Evolutionary conservation across 2,888 invertebrate species (phyloP).

Genomic region (Diplolepis rosae): DNA sequence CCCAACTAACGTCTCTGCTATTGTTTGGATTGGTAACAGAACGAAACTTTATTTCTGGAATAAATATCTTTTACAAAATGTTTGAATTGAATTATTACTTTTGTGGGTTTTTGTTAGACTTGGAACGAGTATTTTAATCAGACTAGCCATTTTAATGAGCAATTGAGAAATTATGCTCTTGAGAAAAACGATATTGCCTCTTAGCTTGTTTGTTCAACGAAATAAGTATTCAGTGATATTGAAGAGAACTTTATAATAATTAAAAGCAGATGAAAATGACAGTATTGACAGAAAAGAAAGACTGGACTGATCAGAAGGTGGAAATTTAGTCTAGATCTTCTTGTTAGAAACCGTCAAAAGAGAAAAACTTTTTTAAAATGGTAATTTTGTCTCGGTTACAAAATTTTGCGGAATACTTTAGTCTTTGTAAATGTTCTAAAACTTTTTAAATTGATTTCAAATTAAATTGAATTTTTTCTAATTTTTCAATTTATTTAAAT

Average conservation of each 20-base stretch:
- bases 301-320: not conserved
- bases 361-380: no score
- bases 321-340: not conserved
- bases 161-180: constrained; percentile 11
- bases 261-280: not conserved
- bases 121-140: constrained; percentile 22
- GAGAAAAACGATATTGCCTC: not conserved
- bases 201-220: constrained; percentile 5
- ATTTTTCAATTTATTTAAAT: no score
- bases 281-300: not conserved
- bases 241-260: constrained; percentile 2
- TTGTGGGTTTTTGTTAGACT: not conserved
- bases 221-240: constrained; percentile 5
- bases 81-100: not conserved
- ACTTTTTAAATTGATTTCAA: no score
- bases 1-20: not conserved
- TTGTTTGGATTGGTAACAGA: not conserved
- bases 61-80: not conserved
- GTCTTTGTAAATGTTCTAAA: no score
- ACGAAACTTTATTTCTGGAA: not conserved
- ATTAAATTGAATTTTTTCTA: no score
- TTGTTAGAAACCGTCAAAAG: no score
- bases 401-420: no score
- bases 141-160: constrained; percentile 24
- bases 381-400: no score